Base-by-base conservation (phyloP, 2,888 invertebrate genomes). In the Lycaena phlaeas region DNA sequence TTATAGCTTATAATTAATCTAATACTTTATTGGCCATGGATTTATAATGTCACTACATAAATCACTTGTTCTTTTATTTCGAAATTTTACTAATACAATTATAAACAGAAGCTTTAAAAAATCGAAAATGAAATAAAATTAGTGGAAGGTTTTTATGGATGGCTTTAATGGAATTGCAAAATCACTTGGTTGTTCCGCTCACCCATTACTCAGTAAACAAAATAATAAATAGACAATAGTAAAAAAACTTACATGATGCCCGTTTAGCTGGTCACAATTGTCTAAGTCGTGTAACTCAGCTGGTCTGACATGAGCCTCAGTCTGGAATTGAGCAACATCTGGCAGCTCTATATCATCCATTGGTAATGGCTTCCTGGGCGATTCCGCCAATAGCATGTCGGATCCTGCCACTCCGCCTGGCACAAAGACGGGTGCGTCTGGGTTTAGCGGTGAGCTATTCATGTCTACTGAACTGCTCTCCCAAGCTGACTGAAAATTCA, bases 381-480 rank as follows among this genome's bases (percentile, higher is more conserved):
- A 93, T 60, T 92, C 89, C 0, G 91, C 87, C 27, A 91, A 74
- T 30, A 91, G 69, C 36, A 77, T 65, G 47, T 85, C 85, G 0
- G 85, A 71, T 4, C 86, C 85, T 5, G 78, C 73, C 14, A 78
- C 76, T 1, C 78, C 68, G 27, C 88, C 87, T 4, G 94, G 93
- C 43, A 94, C 87, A 70, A 94, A 94, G 75, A 93, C 93, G n/a
- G 91, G 91, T 11, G 94, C 94, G 58, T 94, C 90, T 1, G 94
- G 94, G 81, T 94, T 95, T 52, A 94, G 71, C 44, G 91, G 92
- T 29, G 92, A 94, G 41, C 92, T 93, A 78, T 90, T 90, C 77
- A 91, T 89, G 61, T 88, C 88, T 56, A 85, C 79, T 43, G 82
- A 82, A 62, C 81, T 81, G 49, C 64, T 79, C 56, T 84, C 84